These are phyloP conservation scores for Clivina fossor DNA, from an alignment of 2,888 invertebrate species.

Conservation along the genomic window DNA sequence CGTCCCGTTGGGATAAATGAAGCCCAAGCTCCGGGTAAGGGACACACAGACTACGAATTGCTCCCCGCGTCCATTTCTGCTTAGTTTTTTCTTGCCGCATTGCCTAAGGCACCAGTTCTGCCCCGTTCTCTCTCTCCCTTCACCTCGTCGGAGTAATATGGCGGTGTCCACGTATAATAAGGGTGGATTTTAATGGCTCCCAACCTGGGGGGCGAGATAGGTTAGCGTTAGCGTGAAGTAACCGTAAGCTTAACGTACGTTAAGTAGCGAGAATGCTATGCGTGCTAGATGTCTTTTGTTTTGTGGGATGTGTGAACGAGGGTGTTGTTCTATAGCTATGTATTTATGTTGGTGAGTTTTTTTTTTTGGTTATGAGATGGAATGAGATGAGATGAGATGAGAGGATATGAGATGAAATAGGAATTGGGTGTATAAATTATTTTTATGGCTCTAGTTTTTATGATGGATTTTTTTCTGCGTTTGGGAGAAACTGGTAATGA, in stretches of 20 bases:
- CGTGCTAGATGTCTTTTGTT: neutral
- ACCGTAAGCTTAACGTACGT: no score
- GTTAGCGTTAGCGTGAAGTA: no score
- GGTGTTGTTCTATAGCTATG: neutral
- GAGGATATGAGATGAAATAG: no score
- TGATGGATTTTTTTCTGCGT: no score
- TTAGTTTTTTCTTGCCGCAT: slow-evolving; percentile 50
- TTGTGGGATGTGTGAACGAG: neutral
- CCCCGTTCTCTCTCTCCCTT: slow-evolving; percentile 1
- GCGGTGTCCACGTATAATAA: slow-evolving; percentile 27
- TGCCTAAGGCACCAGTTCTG: slow-evolving; percentile 43
- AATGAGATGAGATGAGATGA: no score
- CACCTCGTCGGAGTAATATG: neutral
- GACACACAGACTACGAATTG: slow-evolving; percentile 53
- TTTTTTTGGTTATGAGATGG: no score
- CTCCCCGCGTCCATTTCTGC: slow-evolving; percentile 49
- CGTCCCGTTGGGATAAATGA: slow-evolving; percentile 53
- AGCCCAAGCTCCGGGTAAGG: slow-evolving; percentile 46
- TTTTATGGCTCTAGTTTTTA: no score
- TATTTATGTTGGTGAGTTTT: no score
- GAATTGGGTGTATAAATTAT: no score
- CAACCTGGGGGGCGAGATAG: no score
- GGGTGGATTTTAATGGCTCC: slow-evolving; percentile 33
- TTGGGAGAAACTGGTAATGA: no score
- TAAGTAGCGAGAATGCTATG: no score